Evolutionary conservation across 2,888 invertebrate species (phyloP), one percentile per base, ranked within the genome.

Genomic region (Eupelmus urozonus): DNA sequence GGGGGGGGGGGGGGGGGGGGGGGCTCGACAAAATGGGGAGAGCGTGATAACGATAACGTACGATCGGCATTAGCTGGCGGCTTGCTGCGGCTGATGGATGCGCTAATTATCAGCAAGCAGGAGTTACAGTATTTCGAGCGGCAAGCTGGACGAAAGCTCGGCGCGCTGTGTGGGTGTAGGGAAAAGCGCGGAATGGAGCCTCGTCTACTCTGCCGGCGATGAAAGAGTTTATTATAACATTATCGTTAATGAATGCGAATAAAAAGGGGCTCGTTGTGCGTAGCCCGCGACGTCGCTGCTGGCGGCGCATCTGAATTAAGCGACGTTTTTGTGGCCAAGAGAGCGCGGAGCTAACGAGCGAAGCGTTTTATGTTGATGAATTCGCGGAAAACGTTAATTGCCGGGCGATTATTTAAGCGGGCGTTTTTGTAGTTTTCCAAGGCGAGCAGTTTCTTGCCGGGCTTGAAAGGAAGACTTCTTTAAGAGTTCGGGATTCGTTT

Each of bases 21-120:
- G 5, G 18, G 49, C 70, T 70, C 69, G 78, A 85, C 87, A 87
- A 89, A 89, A 89, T 87, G 87, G 89, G 87, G 88, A 88, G 86
- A 85, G 84, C 84, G 87, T 89, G 89, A 89, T 89, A 89, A 89
- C 89, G 89, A 89, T 89, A 89, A 89, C 89, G 89, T 89, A 89
- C 89, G 89, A 89, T 89, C 89, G 89, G 89, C 88, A 89, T 89
- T 89, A 89, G 89, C 89, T 87, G 86, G 87, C 85, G 88, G 89
- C 89, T 89, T 87, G 78, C 89, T 89, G 87, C 82, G 82, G 86
- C 89, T 89, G 89, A 89, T 89, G 89, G 89, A 89, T 89, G 88
- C 89, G 89, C 88, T 89, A 89, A 89, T 89, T 89, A 89, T 89
- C 89, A 89, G 89, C 87, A 88, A 89, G 87, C 88, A 89, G 88